Evolutionary conservation across 2,113 vertebrate species (phyloP), one percentile per base, ranked within the genome.

Genomic region (Clarias macrocephalus): DNA sequence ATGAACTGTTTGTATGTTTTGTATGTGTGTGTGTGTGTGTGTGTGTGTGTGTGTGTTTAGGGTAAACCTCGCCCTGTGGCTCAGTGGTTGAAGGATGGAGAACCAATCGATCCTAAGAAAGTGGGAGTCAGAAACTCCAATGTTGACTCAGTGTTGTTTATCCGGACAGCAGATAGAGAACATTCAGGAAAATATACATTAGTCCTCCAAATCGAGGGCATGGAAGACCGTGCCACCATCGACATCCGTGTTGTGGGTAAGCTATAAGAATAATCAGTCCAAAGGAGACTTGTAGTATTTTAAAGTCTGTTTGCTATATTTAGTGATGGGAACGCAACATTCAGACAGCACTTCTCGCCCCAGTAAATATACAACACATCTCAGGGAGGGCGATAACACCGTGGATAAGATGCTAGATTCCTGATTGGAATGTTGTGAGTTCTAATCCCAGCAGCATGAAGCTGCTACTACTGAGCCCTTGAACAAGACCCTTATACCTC

Each of bases 111-210:
- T 85, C 30, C 90, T 5, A 95, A 94, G 85, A 93, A 93, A 54
- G 89, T 97, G 87, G 92, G 92, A 0, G 23, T 97, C 79, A 95
- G 95, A 68, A 97, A 93, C 88, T 95, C 95, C 1, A 95, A 95
- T 0, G 87, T 95, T 1, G 97, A 98, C 93, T 95, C 92, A 2
- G 96, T 98, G 88, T 92, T 98, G 76, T 98, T 97, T 90, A 97
- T 98, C 66, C 96, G 97, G 70, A 89, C 95, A 1, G 96, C 97
- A 0, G 96, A 96, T 65, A 95, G 96, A 88, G 91, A 94, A 0
- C 95, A 98, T 93, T 95, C 97, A 0, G 97, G 97, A 57, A 95
- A 91, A 66, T 98, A 97, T 13, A 95, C 96, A 81, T 94, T 98
- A 48, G 89, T 90, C 5, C 92, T 98, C 60, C 89, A 96, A 89